A percentile compares a stretch with the other conserved stretches of the same genome.
Evolutionary conservation across 2,113 vertebrate genomes (phyloP).

Genomic region (Trogon surrucura): DNA sequence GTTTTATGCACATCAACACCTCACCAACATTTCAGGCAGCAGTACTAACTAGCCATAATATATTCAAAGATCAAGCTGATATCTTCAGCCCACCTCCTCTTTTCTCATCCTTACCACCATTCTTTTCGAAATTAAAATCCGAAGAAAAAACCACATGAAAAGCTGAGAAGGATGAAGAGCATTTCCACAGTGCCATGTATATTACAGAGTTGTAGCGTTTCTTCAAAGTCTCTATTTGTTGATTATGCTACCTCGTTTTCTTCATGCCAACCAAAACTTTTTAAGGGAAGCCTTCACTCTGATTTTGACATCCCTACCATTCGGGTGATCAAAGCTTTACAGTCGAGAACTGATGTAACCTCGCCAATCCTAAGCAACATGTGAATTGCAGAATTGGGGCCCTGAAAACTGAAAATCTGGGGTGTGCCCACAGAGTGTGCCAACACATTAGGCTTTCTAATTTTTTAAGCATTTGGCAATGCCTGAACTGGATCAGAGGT

Average conservation of each 20-base stretch:
- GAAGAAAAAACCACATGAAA: constrained; percentile 56
- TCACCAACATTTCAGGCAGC: neutral
- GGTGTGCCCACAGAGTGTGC: neutral
- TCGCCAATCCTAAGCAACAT: neutral
- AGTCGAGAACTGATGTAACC: neutral
- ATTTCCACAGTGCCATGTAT: neutral
- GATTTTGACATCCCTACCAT: neutral
- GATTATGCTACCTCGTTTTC: neutral
- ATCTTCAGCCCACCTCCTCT: constrained; percentile 60
- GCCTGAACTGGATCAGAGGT: neutral
- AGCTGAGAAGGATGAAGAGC: constrained; percentile 23
- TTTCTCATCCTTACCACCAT: constrained; percentile 51
- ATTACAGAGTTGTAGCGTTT: neutral
- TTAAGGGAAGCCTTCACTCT: neutral
- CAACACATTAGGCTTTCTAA: constrained; percentile 28
- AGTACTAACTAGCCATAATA: constrained; percentile 51
- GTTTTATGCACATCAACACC: constrained; percentile 8
- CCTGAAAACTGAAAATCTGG: neutral
- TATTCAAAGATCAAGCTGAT: constrained; percentile 58
- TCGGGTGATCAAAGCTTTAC: neutral
- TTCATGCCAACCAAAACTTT: neutral
- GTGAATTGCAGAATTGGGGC: neutral
- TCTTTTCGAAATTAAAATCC: constrained; percentile 62
- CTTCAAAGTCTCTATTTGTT: neutral
- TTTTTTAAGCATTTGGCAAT: constrained; percentile 32